Conservation (phyloP, 2,113 vertebrate species). For the Gallinago paraguaiae region DNA sequence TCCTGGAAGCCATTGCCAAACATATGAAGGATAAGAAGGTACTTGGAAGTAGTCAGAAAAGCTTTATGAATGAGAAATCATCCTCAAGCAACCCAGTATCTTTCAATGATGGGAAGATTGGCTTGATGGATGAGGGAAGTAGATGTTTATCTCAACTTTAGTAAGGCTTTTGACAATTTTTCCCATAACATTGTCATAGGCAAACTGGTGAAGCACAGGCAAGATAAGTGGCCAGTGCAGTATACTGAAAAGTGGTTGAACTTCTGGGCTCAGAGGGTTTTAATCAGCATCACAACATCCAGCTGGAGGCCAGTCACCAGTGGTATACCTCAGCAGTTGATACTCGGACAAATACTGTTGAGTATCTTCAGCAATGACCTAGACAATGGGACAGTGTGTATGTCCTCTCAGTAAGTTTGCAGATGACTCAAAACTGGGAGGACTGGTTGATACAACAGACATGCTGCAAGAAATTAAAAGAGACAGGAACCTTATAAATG, state of each 20-base stretch:
- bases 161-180: background rate
- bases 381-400: background rate
- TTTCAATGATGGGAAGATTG: background rate
- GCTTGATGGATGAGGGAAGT: background rate
- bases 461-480: background rate
- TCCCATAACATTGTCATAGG: background rate
- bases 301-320: background rate
- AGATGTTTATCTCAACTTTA: background rate
- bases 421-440: background rate
- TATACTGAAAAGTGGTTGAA: background rate
- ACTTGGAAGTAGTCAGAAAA: background rate
- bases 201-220: background rate
- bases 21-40: background rate
- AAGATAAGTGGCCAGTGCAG: background rate
- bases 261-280: background rate
- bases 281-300: background rate
- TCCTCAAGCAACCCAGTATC: background rate
- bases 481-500: background rate
- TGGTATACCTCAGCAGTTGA: background rate
- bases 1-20: background rate
- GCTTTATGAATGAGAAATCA: background rate
- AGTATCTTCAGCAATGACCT: background rate
- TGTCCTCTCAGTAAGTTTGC: background rate
- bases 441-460: background rate
- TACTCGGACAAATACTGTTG: background rate